Conservation (phyloP, 2,888 invertebrate species). For the Machimus rusticus region DNA sequence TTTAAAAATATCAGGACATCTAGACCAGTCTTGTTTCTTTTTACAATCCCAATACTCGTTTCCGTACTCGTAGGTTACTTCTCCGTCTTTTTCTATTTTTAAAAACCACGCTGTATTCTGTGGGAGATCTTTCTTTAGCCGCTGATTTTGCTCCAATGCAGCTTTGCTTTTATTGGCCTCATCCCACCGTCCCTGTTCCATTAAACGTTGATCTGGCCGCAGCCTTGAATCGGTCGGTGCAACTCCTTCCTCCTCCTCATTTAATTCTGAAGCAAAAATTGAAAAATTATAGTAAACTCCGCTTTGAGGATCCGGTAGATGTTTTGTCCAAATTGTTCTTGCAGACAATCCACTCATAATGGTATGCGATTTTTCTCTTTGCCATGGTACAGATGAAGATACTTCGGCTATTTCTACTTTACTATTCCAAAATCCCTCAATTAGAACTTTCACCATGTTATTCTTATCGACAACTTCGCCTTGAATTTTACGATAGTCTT, state of each 20-base stretch:
- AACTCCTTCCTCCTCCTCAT: constrained; percentile 88
- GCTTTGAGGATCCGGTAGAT: constrained; percentile 70
- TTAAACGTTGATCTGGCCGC: constrained; percentile 92
- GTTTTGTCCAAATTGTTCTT: constrained; percentile 79
- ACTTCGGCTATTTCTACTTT: constrained; percentile 91
- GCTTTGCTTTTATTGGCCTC: constrained; percentile 83
- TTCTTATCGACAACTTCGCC: constrained; percentile 74
- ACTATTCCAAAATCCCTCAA: constrained; percentile 88
- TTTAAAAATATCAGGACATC: constrained; percentile 79
- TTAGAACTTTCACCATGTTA: constrained; percentile 73
- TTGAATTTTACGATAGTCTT: constrained; percentile 85
- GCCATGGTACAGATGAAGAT: constrained; percentile 60
- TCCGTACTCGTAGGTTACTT: constrained; percentile 77
- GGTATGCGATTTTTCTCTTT: neutral
- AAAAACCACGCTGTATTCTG: constrained; percentile 84
- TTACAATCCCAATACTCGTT: constrained; percentile 91
- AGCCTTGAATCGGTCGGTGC: constrained; percentile 90
- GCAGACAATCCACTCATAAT: neutral
- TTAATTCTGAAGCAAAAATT: constrained; percentile 87
- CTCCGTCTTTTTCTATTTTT: constrained; percentile 68
- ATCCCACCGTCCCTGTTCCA: constrained; percentile 91
- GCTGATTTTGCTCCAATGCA: constrained; percentile 89
- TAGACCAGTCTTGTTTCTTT: constrained; percentile 80
- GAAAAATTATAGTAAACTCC: constrained; percentile 87
- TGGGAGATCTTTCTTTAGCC: constrained; percentile 73